Conservation (phyloP, 2,888 invertebrate species). For the Ctenicera cuprea region DNA sequence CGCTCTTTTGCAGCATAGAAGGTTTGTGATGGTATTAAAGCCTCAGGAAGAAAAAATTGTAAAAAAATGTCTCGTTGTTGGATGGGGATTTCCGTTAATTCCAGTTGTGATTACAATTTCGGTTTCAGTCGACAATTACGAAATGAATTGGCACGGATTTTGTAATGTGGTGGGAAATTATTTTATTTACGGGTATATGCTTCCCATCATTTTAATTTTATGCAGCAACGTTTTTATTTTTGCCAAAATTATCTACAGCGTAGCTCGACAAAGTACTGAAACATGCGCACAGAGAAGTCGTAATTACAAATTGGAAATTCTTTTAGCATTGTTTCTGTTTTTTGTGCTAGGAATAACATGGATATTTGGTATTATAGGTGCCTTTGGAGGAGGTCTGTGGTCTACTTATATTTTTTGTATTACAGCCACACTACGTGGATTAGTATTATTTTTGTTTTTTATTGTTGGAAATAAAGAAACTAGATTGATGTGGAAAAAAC, state of each 20-base stretch:
- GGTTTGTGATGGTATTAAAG: slow-evolving; percentile 78
- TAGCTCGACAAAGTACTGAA: slow-evolving; percentile 73
- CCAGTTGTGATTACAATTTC: slow-evolving; percentile 69
- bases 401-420: slow-evolving; percentile 73
- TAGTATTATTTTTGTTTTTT: slow-evolving; percentile 76
- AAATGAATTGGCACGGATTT: slow-evolving; percentile 69
- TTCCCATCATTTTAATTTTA: slow-evolving; percentile 74
- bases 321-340: slow-evolving; percentile 75
- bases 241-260: slow-evolving; percentile 73
- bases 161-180: slow-evolving; percentile 74
- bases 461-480: slow-evolving; percentile 76
- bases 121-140: slow-evolving; percentile 30
- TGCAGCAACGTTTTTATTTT: slow-evolving; percentile 75
- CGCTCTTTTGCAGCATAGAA: slow-evolving; percentile 78
- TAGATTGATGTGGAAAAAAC: slow-evolving; percentile 71
- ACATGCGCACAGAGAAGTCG: slow-evolving; percentile 72
- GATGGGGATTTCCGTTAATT: slow-evolving; percentile 76
- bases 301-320: slow-evolving; percentile 74
- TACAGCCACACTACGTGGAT: slow-evolving; percentile 74
- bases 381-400: slow-evolving; percentile 58
- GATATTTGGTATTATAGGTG: slow-evolving; percentile 75
- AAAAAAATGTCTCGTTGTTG: slow-evolving; percentile 76
- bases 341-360: slow-evolving; percentile 77
- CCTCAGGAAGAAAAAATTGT: slow-evolving; percentile 76
- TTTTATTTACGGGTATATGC: slow-evolving; percentile 74